Conservation (phyloP, 2,113 vertebrate species). For the Gopherus flavomarginatus region DNA sequence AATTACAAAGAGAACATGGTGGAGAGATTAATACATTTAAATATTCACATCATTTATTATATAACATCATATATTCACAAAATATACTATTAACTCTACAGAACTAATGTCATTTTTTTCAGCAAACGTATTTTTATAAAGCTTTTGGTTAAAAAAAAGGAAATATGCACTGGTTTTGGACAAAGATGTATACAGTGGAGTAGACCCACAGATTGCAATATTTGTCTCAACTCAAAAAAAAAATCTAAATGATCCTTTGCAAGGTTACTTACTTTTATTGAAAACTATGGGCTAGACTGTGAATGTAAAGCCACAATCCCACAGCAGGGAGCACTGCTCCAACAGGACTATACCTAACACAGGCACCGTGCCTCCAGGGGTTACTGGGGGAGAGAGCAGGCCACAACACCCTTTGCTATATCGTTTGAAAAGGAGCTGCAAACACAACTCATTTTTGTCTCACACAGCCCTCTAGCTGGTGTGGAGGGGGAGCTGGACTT, state of each 20-base stretch:
- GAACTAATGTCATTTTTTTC: neutral
- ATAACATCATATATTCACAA: neutral
- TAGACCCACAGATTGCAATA: neutral
- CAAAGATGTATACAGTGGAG: neutral
- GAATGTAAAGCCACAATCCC: neutral
- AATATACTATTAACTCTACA: neutral
- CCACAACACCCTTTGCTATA: neutral
- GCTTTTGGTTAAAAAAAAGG: neutral
- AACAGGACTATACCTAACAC: neutral
- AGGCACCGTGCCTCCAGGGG: neutral
- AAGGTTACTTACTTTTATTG: neutral
- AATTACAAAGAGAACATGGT: neutral
- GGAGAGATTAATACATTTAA: slow-evolving; percentile 27
- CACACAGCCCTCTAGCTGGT: neutral
- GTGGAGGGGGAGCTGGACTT: neutral
- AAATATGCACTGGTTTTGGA: neutral
- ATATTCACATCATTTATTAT: neutral
- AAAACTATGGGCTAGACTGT: neutral
- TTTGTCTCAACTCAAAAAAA: neutral
- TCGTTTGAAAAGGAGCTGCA: neutral
- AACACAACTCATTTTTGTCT: neutral
- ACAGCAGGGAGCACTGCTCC: rapidly evolving
- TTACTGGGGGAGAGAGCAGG: neutral
- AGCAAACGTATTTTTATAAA: neutral
- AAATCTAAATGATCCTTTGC: neutral